Evolutionary conservation across 1,140 invertebrate genomes (phyloP), one percentile per base, ranked within the genome.

Genomic region (Neodiprion virginianus): DNA sequence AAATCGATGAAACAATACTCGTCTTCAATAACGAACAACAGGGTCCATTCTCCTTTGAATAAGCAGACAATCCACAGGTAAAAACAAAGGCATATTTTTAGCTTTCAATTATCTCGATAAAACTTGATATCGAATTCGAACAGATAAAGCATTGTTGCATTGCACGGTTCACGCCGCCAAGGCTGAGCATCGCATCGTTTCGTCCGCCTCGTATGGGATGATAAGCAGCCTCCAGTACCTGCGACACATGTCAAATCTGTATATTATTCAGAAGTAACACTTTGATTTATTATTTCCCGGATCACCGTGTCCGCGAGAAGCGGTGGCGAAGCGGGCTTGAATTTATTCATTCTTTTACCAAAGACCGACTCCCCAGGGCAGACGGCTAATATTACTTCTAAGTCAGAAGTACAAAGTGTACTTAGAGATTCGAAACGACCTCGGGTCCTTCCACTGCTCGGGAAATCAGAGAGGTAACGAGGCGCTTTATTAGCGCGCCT

Each of bases 331-430:
- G 53, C 11, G 5, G 53, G 53, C 28, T 61, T 61, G 53, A 61
- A 61, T 61, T 61, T 61, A 61, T 61, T 61, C 53, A 17, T 61
- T 61, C 53, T 61, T 61, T 61, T 61, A 8, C 53, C n/a, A 8
- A 61, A 61, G 53, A 61, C 53, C 4, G 53, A 61, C n/a, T 61
- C 53, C 53, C 53, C 53, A 61, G 53, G 53, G 53, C n/a, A 61
- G n/a, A 61, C 53, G 53, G 53, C 53, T 61, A 61, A 61, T 61
- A 61, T 14, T 61, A 61, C 53, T 61, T 61, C 4, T 4, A 61
- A 61, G 53, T 61, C 53, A 61, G 53, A 61, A 61, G 53, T 61
- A 61, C 53, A 61, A 61, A 61, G 53, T 61, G 53, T 61, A 61
- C 53, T 61, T 61, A 8, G 53, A 61, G 53, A 61, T 61, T 61